These are phyloP conservation scores for Whitmania pigra DNA, from an alignment of 1,140 invertebrate species.

Conservation along the genomic window DNA sequence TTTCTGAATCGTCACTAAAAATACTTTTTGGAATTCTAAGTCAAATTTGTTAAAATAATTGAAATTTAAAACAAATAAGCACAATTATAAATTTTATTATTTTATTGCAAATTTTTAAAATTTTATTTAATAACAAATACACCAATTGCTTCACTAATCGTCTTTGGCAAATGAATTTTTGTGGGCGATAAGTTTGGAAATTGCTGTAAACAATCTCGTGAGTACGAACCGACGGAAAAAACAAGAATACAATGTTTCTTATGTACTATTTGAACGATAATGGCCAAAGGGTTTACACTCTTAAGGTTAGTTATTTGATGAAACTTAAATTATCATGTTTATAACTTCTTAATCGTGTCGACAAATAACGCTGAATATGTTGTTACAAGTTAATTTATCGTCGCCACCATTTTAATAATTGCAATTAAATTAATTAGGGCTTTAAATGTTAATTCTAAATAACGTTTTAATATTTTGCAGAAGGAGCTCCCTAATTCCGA, in stretches of 20 bases:
- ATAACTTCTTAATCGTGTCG: neutral
- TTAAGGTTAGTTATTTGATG: conserved; percentile 36
- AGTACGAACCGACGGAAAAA: neutral
- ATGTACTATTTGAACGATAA: conserved; percentile 45
- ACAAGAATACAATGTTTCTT: conserved; percentile 39
- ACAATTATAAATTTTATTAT: too few relatives aligned
- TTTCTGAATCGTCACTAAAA: too few relatives aligned
- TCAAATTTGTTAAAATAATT: too few relatives aligned
- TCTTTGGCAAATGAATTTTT: too few relatives aligned
- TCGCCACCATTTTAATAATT: neutral
- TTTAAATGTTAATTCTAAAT: neutral
- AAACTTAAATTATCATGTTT: neutral
- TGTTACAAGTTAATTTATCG: neutral
- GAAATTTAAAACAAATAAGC: too few relatives aligned
- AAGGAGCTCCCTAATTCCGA: conserved; percentile 31
- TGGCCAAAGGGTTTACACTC: conserved; percentile 45
- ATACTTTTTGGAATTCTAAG: too few relatives aligned
- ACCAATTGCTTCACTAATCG: too few relatives aligned
- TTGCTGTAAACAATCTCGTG: too few relatives aligned
- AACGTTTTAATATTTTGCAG: conserved; percentile 28
- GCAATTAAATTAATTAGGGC: neutral
- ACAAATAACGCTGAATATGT: neutral
- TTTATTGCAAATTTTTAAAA: too few relatives aligned
- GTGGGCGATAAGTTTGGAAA: too few relatives aligned
- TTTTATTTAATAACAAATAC: too few relatives aligned